Conservation (phyloP, 2,888 invertebrate species). For the Eupelmus urozonus region DNA sequence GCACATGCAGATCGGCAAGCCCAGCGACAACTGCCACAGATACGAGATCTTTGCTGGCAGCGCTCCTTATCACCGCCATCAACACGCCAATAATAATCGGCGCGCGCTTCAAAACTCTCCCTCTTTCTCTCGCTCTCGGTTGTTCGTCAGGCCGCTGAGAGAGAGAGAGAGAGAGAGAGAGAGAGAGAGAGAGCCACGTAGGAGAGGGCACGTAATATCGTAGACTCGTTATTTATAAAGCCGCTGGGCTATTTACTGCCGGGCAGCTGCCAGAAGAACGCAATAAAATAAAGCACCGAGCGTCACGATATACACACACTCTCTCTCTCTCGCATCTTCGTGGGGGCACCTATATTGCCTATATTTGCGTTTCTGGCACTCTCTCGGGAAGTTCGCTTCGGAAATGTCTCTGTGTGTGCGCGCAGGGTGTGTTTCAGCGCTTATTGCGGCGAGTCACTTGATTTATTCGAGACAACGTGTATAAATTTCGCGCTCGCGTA, state of each 20-base stretch:
- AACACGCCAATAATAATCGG: conserved; percentile 39
- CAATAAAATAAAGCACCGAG: conserved; percentile 67
- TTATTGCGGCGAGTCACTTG: conserved; percentile 66
- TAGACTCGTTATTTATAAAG: conserved; percentile 69
- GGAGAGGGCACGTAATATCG: too few species aligned
- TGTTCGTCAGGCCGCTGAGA: background rate
- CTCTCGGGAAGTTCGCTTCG: too few species aligned
- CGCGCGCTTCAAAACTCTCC: background rate
- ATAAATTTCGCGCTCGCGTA: conserved; percentile 38
- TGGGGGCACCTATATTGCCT: too few species aligned
- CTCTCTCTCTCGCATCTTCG: background rate
- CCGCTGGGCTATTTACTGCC: conserved; percentile 67
- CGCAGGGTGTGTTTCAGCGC: conserved; percentile 21
- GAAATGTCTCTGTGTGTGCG: too few species aligned
- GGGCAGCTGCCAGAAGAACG: conserved; percentile 70
- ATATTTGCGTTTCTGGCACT: too few species aligned
- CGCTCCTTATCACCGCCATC: background rate
- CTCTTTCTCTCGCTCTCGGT: background rate
- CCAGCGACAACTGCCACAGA: too few species aligned
- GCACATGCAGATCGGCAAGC: too few species aligned
- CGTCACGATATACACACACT: background rate
- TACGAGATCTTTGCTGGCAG: too few species aligned
- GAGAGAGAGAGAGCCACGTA: background rate
- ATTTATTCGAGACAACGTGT: conserved; percentile 68
- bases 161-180: background rate